Evolutionary conservation across 2,113 vertebrate genomes (phyloP).

Genomic region (Odobenus rosmarus): DNA sequence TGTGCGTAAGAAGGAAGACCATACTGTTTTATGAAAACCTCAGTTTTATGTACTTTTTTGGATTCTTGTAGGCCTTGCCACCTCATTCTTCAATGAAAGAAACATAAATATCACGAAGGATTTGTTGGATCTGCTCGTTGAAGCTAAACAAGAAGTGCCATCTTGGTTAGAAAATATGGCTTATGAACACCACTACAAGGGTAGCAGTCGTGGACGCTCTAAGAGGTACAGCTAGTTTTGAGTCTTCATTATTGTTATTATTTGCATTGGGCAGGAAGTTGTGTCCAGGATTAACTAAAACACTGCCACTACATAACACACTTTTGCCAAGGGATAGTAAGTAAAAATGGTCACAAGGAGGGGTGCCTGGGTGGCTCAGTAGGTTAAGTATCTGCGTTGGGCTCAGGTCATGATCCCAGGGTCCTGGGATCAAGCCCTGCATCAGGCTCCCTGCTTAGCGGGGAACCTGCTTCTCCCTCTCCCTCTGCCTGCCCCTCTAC

Average conservation of each 20-base stretch:
- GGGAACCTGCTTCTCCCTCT: too few species aligned
- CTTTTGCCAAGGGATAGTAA: background rate
- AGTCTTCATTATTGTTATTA: background rate
- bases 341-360: background rate
- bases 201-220: constrained; percentile 90
- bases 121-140: constrained; percentile 94
- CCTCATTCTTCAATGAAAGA: constrained; percentile 96
- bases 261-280: background rate
- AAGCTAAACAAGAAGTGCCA: constrained; percentile 95
- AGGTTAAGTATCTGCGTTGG: too few species aligned
- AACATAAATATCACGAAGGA: constrained; percentile 96
- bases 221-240: constrained; percentile 88
- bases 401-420: too few species aligned
- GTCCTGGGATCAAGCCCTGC: too few species aligned
- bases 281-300: background rate
- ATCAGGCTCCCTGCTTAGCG: too few species aligned
- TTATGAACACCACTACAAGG: constrained; percentile 94
- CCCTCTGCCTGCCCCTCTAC: too few species aligned
- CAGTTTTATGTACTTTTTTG: background rate
- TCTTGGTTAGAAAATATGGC: constrained; percentile 96
- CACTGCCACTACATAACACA: background rate
- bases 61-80: constrained; percentile 90
- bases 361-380: too few species aligned
- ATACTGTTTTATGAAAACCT: background rate
- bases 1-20: background rate